These are phyloP conservation scores for Cyanoramphus novaezelandiae DNA, from an alignment of 2,113 vertebrate genomes.

Conservation along the genomic window DNA sequence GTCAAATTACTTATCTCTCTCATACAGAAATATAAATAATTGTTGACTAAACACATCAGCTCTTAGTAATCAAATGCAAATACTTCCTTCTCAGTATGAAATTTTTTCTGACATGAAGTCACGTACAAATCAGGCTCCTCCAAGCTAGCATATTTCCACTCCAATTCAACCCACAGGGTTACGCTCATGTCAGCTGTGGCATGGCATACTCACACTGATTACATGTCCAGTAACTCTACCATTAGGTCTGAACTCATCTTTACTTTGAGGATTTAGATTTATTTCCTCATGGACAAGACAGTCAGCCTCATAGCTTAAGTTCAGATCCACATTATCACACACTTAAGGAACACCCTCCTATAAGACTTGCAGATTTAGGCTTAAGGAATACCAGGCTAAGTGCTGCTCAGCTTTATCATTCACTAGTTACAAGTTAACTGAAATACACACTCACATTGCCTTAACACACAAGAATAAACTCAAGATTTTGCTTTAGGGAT, in stretches of 20 bases:
- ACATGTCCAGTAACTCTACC: neutral
- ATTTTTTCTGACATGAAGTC: slow-evolving; percentile 29
- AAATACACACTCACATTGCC: neutral
- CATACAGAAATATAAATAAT: slow-evolving; percentile 56
- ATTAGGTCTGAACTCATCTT: neutral
- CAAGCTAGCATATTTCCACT: neutral
- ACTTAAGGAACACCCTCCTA: neutral
- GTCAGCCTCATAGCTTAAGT: neutral
- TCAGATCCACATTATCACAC: neutral
- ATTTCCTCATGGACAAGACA: neutral
- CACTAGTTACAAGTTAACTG: neutral
- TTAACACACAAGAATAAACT: neutral
- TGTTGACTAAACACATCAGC: slow-evolving; percentile 52
- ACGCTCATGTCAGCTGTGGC: fast-evolving
- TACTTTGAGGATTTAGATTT: neutral
- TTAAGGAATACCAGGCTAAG: neutral
- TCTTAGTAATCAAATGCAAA: slow-evolving; percentile 28
- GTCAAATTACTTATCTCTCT: slow-evolving; percentile 35
- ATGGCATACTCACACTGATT: neutral
- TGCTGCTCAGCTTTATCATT: neutral
- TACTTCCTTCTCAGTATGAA: slow-evolving; percentile 1
- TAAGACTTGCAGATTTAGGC: neutral
- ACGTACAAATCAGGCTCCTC: neutral
- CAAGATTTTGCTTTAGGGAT: neutral
- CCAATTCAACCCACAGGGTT: neutral